Base-by-base conservation (phyloP, 2,797 vertebrate genomes). In the Natrix natrix region DNA sequence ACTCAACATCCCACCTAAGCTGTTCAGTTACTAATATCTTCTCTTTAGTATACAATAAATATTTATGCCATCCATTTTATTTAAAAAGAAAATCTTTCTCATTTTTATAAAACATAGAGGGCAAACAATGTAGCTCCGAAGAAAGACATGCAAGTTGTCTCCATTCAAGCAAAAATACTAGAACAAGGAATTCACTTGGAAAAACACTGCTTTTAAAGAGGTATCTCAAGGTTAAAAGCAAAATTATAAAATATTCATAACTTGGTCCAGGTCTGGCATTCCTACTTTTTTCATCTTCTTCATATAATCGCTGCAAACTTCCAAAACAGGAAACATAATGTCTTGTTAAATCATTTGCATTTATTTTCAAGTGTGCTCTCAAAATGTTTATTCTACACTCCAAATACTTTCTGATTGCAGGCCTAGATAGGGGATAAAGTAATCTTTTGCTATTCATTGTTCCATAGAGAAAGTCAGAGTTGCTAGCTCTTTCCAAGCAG, bases 231-330 rank as follows among this genome's bases (percentile, higher is more conserved):
- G 14, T 93, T 54, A 93, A 92, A 37, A 24, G 32, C 28, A 86
- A 93, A 20, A 92, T 2, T 13, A 32, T 92, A n/a, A 92, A 95
- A 92, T 92, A 91, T 28, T 56, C 43, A 6, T 91, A 37, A 56
- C 92, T 90, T 59, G 78, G 2, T 92, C 13, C 91, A 4, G 1
- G 8, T 48, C 22, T 26, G 32, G 86, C 20, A 43, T 20, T 89
- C 91, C 43, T 92, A 8, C 91, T 87, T 57, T 13, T 57, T 37
- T 28, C 2, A 92, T 48, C 32, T 94, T 92, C 66, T 94, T 94
- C 20, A 22, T 91, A 74, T 13, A 92, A 43, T 28, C 63, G 17
- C 28, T 24, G 4, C 60, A 92, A 74, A 91, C n/a, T 61, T 78
- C 54, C 32, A 74, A 83, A 90, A 90, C 55, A 26, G 61, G 63